A percentile compares a stretch with the other conserved stretches of the same genome.
Evolutionary conservation across 2,797 vertebrate genomes (phyloP).

Genomic region (Crenichthys baileyi): DNA sequence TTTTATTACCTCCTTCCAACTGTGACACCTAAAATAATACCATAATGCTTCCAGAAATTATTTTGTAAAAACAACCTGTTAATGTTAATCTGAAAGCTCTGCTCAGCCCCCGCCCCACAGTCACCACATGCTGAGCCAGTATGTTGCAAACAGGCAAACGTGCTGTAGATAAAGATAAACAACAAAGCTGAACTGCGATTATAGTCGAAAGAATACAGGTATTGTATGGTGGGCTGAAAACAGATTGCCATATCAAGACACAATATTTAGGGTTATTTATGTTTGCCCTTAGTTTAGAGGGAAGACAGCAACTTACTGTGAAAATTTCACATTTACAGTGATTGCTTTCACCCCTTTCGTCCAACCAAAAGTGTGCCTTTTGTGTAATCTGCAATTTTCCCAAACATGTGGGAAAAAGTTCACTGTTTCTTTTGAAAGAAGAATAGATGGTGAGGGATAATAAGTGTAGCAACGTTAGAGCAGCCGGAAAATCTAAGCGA

Average conservation of each 20-base stretch:
- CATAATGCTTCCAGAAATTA: background rate
- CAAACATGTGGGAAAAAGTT: slow-evolving; percentile 17
- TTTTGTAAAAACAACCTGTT: background rate
- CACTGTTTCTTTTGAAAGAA: slow-evolving; percentile 33
- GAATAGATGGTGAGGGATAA: slow-evolving; percentile 18
- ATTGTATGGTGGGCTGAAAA: background rate
- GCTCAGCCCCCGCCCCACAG: background rate
- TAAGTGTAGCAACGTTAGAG: slow-evolving; percentile 13
- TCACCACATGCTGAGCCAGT: background rate
- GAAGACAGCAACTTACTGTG: slow-evolving; percentile 8
- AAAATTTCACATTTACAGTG: slow-evolving; percentile 32
- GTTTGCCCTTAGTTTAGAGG: slow-evolving; percentile 1
- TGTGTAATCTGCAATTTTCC: slow-evolving; percentile 27
- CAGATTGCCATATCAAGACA: slow-evolving; percentile 4
- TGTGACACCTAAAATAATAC: background rate
- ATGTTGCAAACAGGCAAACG: background rate
- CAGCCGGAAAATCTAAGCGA: slow-evolving; percentile 32
- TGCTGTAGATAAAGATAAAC: background rate
- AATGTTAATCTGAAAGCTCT: background rate
- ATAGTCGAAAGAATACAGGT: background rate
- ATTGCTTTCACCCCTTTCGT: slow-evolving; percentile 43
- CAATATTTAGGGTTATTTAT: slow-evolving; percentile 10
- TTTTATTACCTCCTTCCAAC: background rate
- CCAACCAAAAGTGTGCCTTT: slow-evolving; percentile 24
- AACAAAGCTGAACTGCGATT: background rate